Conservation (phyloP, 2,113 vertebrate genomes). For the Tragelaphus buxtoni region DNA sequence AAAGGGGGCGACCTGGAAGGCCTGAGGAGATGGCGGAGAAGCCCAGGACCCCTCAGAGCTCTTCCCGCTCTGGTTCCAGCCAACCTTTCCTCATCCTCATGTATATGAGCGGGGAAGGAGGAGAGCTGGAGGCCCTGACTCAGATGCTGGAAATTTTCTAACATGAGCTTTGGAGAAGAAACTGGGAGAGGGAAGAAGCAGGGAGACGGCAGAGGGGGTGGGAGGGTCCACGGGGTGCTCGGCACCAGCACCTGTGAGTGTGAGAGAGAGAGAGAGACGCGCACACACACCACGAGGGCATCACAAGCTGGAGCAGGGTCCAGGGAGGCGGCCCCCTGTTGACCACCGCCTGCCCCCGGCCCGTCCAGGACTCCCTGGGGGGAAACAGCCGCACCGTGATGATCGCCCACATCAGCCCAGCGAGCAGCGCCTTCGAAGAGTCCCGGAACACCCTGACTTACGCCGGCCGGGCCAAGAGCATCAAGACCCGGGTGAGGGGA, state of each 20-base stretch:
- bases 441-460: conserved; percentile 92
- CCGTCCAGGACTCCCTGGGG: conserved; percentile 88
- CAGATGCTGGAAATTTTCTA: not conserved
- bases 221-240: not conserved
- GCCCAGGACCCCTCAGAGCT: not conserved
- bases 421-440: conserved; percentile 91
- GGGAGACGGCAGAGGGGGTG: not conserved
- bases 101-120: too few relatives aligned
- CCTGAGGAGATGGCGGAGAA: too few relatives aligned
- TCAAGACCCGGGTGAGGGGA: conserved; percentile 86
- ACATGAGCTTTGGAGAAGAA: not conserved
- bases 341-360: rapidly evolving
- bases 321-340: rapidly evolving
- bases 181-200: not conserved
- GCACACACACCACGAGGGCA: rapidly evolving
- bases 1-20: not conserved
- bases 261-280: too few relatives aligned
- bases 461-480: conserved; percentile 92
- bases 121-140: not conserved
- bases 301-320: rapidly evolving
- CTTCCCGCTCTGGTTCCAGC: not conserved
- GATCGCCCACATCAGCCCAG: conserved; percentile 95
- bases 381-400: conserved; percentile 94
- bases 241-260: too few relatives aligned
- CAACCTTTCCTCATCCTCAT: rapidly evolving